phyloP scores from a whole-genome alignment of 2,113 vertebrate genomes.

The Rhinoptilus africanus region DNA sequence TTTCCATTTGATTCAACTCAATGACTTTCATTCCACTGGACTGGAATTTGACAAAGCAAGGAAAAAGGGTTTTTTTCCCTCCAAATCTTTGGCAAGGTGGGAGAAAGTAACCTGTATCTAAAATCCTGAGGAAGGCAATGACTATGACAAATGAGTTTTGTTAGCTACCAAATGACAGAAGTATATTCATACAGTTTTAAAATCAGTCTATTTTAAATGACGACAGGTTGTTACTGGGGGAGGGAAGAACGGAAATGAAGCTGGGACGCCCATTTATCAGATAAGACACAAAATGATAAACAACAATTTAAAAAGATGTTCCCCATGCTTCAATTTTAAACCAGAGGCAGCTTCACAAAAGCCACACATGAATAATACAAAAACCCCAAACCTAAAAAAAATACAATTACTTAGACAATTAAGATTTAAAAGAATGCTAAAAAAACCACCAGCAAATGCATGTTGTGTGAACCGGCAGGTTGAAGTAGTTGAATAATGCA shows the following conservation, averaged over 20 bases:
- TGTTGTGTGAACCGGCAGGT: neutral
- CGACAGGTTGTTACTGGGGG: neutral
- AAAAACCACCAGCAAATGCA: neutral
- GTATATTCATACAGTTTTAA: neutral
- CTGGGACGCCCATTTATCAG: neutral
- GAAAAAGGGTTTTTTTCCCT: neutral
- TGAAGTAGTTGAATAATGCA: neutral
- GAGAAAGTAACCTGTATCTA: neutral
- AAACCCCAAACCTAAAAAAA: neutral
- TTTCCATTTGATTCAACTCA: neutral
- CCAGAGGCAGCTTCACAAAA: neutral
- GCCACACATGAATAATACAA: neutral
- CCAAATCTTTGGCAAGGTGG: neutral
- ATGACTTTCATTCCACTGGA: neutral
- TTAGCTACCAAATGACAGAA: neutral
- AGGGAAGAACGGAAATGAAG: neutral
- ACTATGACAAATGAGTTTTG: neutral
- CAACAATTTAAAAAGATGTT: neutral
- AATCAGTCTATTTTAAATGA: neutral
- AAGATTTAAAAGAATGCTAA: neutral
- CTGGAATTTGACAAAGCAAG: neutral
- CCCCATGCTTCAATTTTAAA: neutral
- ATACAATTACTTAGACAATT: neutral
- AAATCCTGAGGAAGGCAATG: neutral
- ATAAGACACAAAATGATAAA: neutral